Evolutionary conservation across 2,797 vertebrate genomes (phyloP), one percentile per base, ranked within the genome.

Genomic region (Trematomus bernacchii): DNA sequence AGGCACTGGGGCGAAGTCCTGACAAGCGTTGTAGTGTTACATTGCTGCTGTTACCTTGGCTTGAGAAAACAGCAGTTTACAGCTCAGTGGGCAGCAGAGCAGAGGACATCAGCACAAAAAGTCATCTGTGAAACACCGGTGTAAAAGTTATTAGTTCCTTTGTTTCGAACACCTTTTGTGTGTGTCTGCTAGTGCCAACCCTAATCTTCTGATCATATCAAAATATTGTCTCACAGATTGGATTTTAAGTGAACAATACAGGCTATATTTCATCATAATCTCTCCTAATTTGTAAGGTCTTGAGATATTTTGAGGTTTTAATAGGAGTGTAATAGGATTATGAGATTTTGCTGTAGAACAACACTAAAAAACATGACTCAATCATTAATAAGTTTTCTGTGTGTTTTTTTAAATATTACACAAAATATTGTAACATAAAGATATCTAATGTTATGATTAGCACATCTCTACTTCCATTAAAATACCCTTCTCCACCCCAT

Each of bases 291-390:
- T 64, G 33, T 47, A 83, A 61, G 13, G 58, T 21, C 66, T 69
- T 75, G 3, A 50, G 54, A 72, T 18, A 47, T 54, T 70, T 18
- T 54, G 10, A 44, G 60, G 66, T 74, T 66, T 33, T 70, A 42
- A 52, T 52, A 65, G 33, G 47, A 62, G 21, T 23, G 16, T 83
- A 73, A 89, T 83, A 73, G 71, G 63, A 83, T 85, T 77, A 76
- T 73, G 23, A 30, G 71, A 73, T 87, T 83, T 78, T 42, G 13
- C 30, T 72, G 13, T 23, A 33, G 27, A 58, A 72, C 60, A 61
- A 46, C 16, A 58, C 6, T 3, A 37, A 23, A 37, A 55, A 55
- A 33, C 53, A 27, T 42, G 15, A 47, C 11, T 30, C 18, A 15
- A 0, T 51, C 21, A 64, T 48, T 18, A 40, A 50, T 14, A 10